Evolutionary conservation across 2,797 vertebrate genomes (phyloP).

Genomic region (Silurus lanzhouensis): DNA sequence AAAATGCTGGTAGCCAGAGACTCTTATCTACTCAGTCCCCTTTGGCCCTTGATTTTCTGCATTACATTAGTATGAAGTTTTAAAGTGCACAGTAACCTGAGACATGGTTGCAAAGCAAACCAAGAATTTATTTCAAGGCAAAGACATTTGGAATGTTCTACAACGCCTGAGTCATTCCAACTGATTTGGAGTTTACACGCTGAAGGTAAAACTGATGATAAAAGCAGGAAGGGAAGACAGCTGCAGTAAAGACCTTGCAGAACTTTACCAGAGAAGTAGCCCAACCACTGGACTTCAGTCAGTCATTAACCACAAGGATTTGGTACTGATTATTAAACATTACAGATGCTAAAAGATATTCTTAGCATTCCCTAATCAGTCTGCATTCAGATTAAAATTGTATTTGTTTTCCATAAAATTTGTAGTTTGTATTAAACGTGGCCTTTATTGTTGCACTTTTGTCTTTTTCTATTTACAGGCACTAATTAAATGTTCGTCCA

Average conservation of each 20-base stretch:
- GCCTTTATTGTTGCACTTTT: not conserved
- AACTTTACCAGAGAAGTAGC: not conserved
- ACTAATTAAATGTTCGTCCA: conserved; percentile 76
- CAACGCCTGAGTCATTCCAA: not conserved
- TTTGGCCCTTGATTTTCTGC: too few species aligned
- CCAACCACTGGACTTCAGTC: not conserved
- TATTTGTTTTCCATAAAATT: not conserved
- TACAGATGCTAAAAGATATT: too few species aligned
- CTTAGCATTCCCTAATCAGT: not conserved
- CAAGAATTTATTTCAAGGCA: not conserved
- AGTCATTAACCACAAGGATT: not conserved
- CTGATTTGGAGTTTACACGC: not conserved
- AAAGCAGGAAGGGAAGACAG: not conserved
- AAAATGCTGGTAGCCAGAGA: too few species aligned
- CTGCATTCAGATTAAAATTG: not conserved
- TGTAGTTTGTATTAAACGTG: not conserved
- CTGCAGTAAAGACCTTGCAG: not conserved
- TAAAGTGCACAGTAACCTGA: not conserved
- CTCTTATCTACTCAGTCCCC: too few species aligned
- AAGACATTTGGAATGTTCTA: not conserved
- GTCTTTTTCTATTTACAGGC: conserved; percentile 60
- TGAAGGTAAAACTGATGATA: not conserved
- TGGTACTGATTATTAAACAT: not conserved
- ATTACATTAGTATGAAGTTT: not conserved
- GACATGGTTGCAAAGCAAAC: not conserved